Evolutionary conservation across 2,888 invertebrate species (phyloP), one percentile per base, ranked within the genome.

Genomic region (Drosophila formosana): DNA sequence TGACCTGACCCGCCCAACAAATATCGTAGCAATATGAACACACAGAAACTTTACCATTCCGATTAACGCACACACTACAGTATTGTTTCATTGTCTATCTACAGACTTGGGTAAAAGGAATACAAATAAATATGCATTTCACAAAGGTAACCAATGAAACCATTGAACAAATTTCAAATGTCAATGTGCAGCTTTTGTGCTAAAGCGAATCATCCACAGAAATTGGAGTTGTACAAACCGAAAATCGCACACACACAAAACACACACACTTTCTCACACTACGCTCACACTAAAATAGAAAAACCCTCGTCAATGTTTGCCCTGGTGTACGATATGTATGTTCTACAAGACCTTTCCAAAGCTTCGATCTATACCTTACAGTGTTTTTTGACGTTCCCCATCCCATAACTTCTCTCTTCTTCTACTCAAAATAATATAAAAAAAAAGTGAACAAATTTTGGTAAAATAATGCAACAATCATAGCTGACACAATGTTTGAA

Each of bases 401-500:
- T 55, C 57, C 58, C 25, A 34, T 53, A 49, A 55, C 65, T 69
- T 64, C 34, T 60, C 25, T 57, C 51, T 52, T 49, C 39, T 64
- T 52, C 55, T 58, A 37, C 45, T 56, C 34, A 25, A 46, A 56
- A 45, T 37, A 32, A 37, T 37, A 28, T 11, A 49, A 23, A 26
- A 43, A 73, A 75, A 77, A 66, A 79, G 66, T 79, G 55, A 68
- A 68, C 64, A 75, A 75, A 71, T 67, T 67, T 65, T 75, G 63
- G 56, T 72, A 62, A 66, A 79, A 77, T 75, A 76, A 82, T 81
- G 68, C 80, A 85, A 88, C 89, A 89, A 89, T 84, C 91, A 90
- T 92, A 92, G 92, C 92, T 92, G 92, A 92, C 92, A 92, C 92
- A 92, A 92, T 92, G 92, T 92, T 91, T 88, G 68, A 80, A 78